Evolutionary conservation across 1,140 invertebrate genomes (phyloP).

Genomic region (Pararge aegeria): DNA sequence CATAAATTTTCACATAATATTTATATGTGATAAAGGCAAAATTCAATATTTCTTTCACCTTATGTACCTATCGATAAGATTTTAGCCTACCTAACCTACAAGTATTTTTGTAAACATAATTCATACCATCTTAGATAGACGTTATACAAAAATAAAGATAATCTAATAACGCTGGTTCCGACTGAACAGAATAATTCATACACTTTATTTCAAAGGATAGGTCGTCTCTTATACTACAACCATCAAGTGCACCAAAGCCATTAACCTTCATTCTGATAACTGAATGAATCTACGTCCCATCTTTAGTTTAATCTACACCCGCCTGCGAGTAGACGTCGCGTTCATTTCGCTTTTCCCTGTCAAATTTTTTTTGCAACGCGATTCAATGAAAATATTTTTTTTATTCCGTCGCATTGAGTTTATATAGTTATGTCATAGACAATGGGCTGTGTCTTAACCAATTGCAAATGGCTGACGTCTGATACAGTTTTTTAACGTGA

Average conservation of each 20-base stretch:
- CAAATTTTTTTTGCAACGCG: not conserved
- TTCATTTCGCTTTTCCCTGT: constrained; percentile 24
- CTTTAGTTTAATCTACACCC: constrained; percentile 41
- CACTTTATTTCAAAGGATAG: not conserved
- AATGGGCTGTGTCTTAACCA: constrained; percentile 12
- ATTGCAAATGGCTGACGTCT: constrained; percentile 15
- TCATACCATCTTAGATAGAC: too few relatives aligned
- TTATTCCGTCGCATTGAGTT: constrained; percentile 10
- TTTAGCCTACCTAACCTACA: too few relatives aligned
- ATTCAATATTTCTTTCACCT: too few relatives aligned
- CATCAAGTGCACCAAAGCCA: constrained; percentile 28
- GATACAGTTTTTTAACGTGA: not conserved
- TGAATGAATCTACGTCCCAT: constrained; percentile 51
- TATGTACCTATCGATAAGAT: too few relatives aligned
- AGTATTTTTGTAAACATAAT: too few relatives aligned
- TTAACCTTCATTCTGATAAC: constrained; percentile 38
- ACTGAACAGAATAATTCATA: too few relatives aligned
- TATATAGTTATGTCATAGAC: constrained; percentile 16
- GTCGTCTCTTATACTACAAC: not conserved
- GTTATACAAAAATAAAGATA: too few relatives aligned
- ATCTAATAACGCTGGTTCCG: too few relatives aligned
- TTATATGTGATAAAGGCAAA: too few relatives aligned
- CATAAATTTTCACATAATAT: too few relatives aligned
- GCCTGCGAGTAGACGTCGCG: constrained; percentile 31
- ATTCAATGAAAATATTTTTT: constrained; percentile 16